Evolutionary conservation across 2,797 vertebrate genomes (phyloP), one percentile per base, ranked within the genome.

Genomic region (Esox masquinongy): DNA sequence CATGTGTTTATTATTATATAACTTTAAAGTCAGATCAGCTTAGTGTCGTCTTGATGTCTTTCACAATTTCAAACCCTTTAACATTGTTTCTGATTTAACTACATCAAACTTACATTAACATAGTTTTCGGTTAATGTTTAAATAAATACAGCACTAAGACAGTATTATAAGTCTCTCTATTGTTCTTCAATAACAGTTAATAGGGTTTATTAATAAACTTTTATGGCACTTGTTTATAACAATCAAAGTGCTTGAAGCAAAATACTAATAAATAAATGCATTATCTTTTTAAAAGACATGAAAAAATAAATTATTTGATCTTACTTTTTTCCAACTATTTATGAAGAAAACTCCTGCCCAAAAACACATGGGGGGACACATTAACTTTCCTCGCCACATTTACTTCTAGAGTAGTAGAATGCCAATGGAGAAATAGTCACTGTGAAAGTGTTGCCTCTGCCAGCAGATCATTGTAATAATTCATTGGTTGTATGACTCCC

Each of bases 321-420:
- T 85, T 74, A 75, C 71, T 80, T 75, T 70, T 79, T 80, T 83
- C 2, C 82, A 88, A 82, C 79, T 84, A 77, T 68, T 87, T 86
- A 83, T 78, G 84, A 90, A 24, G 83, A 83, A 86, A 87, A 86
- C 87, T 90, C 88, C 87, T 90, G 84, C 82, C 81, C 83, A 85
- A 82, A 71, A 85, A 88, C 84, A 87, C 88, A 87, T 87, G 88
- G 80, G 80, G 79, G 50, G 80, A 91, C 87, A 87, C 87, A 84
- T 93, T 91, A 90, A 92, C 89, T 91, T 85, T 78, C 83, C 83
- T 81, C 79, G 83, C 85, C 87, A 87, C 73, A 77, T 82, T 86
- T 86, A 83, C 80, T 87, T 90, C 83, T 80, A 88, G 89, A 87
- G 85, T 81, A 83, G 76, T 80, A 59, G 90, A 92, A 91, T 92